These are phyloP conservation scores for Echinometra lucunter DNA, from an alignment of 53 echinoderm and acorn worm species.

Conservation along the genomic window DNA sequence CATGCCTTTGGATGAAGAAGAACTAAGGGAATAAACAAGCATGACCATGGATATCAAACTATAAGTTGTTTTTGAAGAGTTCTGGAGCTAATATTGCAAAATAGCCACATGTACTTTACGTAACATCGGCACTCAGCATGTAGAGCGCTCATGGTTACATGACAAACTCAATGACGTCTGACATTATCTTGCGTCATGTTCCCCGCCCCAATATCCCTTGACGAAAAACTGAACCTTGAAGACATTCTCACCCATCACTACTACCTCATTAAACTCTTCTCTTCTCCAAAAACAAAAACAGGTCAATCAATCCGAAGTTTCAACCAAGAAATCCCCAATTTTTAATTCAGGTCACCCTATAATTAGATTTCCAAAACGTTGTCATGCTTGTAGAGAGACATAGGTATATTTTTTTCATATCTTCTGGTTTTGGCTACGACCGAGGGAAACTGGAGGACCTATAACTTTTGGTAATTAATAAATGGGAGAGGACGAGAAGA, in stretches of 20 bases:
- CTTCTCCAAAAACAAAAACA: neutral
- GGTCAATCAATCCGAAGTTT: slow-evolving; percentile 34
- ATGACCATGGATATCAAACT: no score
- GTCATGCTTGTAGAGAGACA: slow-evolving; percentile 35
- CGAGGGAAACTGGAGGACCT: neutral
- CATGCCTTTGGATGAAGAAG: no score
- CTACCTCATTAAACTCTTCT: no score
- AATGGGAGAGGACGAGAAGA: neutral
- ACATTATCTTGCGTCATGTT: neutral
- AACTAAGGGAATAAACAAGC: no score
- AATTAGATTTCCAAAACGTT: slow-evolving; percentile 36
- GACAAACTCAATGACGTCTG: neutral
- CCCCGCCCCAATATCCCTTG: neutral
- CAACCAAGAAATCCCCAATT: neutral
- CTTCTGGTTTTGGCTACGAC: neutral
- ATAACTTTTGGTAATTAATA: slow-evolving; percentile 45
- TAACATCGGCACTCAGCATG: no score
- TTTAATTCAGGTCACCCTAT: slow-evolving; percentile 38
- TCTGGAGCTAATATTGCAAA: no score
- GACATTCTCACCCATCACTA: neutral
- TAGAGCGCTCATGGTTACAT: neutral
- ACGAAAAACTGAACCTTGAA: neutral
- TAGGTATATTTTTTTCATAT: neutral
- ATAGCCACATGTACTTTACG: no score
- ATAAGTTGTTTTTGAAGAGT: no score